Evolutionary conservation across 2,888 invertebrate species (phyloP).

Genomic region (Hirtodrosophila trivittata): DNA sequence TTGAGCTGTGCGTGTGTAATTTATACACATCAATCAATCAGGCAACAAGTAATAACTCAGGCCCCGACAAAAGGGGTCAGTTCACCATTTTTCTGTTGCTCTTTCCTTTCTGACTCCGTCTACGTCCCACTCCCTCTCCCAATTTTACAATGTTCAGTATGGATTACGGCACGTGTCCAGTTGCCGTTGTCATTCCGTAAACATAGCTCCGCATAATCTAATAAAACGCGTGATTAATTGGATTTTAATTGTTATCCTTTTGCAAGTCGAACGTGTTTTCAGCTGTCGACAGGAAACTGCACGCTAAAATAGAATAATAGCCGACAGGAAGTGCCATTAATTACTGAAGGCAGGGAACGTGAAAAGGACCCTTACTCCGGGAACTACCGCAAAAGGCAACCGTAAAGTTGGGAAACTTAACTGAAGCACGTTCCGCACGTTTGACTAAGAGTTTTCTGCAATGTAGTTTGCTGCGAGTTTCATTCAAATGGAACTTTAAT

Average conservation of each 20-base stretch:
- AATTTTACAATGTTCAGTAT: background rate
- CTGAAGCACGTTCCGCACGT: slow-evolving; percentile 59
- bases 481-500: slow-evolving; percentile 56
- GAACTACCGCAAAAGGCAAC: slow-evolving; percentile 21
- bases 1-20: slow-evolving; percentile 44
- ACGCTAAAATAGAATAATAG: slow-evolving; percentile 62
- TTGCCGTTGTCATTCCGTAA: slow-evolving; percentile 45
- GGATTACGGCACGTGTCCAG: slow-evolving; percentile 48
- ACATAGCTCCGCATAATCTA: slow-evolving; percentile 69
- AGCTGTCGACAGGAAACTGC: slow-evolving; percentile 38
- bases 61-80: slow-evolving; percentile 56
- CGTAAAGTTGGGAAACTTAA: slow-evolving; percentile 45
- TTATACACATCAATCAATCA: slow-evolving; percentile 71
- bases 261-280: slow-evolving; percentile 64
- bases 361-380: background rate
- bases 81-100: slow-evolving; percentile 17
- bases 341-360: slow-evolving; percentile 39
- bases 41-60: slow-evolving; percentile 76
- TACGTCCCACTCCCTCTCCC: background rate
- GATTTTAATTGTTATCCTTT: slow-evolving; percentile 78
- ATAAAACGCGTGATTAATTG: slow-evolving; percentile 78
- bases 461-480: slow-evolving; percentile 33
- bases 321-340: slow-evolving; percentile 70
- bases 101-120: slow-evolving; percentile 12
- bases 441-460: slow-evolving; percentile 18